These are phyloP conservation scores for Heteractis magnifica DNA, from an alignment of 92 coral and sea anemone genomes.

Conservation along the genomic window DNA sequence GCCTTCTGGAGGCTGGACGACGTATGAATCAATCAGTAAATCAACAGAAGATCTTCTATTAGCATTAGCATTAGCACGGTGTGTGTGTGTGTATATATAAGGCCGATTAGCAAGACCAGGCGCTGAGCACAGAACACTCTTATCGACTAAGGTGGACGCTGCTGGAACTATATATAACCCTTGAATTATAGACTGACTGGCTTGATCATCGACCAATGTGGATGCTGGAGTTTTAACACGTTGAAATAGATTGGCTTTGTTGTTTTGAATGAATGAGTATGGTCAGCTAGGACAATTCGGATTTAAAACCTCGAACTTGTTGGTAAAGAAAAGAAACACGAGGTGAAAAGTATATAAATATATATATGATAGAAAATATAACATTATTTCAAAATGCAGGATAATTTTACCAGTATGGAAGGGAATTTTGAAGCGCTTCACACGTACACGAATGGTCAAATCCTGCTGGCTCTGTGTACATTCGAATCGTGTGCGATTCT, in stretches of 20 bases:
- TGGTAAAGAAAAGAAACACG: neutral
- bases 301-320: neutral
- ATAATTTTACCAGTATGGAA: neutral
- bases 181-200: too few species aligned
- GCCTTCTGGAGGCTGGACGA: neutral
- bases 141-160: neutral
- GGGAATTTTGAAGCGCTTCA: conserved; percentile 5
- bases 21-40: neutral
- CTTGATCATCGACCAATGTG: neutral
- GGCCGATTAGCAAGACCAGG: neutral
- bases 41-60: neutral
- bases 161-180: too few species aligned
- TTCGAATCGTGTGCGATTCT: conserved; percentile 52
- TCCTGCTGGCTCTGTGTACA: conserved; percentile 30
- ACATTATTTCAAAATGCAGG: neutral
- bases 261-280: too few species aligned
- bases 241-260: too few species aligned
- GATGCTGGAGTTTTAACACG: too few species aligned
- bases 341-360: neutral
- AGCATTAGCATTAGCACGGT: too few species aligned
- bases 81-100: neutral
- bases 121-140: neutral
- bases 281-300: too few species aligned
- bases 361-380: neutral
- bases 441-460: conserved; percentile 25